Percentiles rank a stretch among this genome's conserved stretches.
phyloP scores from a whole-genome alignment of 1,140 invertebrate species.

The Drosophila simulans region DNA sequence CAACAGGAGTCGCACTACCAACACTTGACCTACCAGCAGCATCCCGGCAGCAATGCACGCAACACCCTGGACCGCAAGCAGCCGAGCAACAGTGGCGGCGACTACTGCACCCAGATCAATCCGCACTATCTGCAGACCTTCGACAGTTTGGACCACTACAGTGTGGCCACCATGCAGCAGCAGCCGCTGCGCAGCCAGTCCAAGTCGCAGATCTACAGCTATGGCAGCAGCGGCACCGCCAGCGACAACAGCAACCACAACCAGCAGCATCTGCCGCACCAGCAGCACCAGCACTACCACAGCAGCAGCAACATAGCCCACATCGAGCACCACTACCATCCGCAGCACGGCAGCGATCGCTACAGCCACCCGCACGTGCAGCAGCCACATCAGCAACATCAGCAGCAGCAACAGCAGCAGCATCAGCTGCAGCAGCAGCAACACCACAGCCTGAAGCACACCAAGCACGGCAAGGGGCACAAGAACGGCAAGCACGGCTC shows the following conservation, averaged over 20 bases:
- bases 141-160: constrained; percentile 79
- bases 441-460: constrained; percentile 81
- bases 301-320: constrained; percentile 69
- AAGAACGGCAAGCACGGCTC: constrained; percentile 65
- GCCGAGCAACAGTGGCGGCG: constrained; percentile 28
- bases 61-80: constrained; percentile 77
- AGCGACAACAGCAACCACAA: constrained; percentile 62
- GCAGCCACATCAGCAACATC: constrained; percentile 49
- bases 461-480: constrained; percentile 73
- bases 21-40: constrained; percentile 71
- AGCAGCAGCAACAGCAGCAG: constrained; percentile 35
- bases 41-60: constrained; percentile 45
- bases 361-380: constrained; percentile 55
- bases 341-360: constrained; percentile 47
- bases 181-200: constrained; percentile 76
- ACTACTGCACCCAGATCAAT: constrained; percentile 78
- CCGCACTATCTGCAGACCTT: constrained; percentile 81
- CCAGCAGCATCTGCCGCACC: constrained; percentile 49
- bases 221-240: constrained; percentile 73
- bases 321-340: constrained; percentile 71
- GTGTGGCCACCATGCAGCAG: constrained; percentile 71
- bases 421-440: constrained; percentile 38
- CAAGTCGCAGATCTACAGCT: constrained; percentile 80
- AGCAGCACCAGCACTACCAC: constrained; percentile 66
- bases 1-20: constrained; percentile 71